A percentile compares a stretch with the other conserved stretches of the same genome.
Conservation (phyloP, 37 sponge, comb jelly and placozoan genomes). For the Trichoplax adhaerens region DNA sequence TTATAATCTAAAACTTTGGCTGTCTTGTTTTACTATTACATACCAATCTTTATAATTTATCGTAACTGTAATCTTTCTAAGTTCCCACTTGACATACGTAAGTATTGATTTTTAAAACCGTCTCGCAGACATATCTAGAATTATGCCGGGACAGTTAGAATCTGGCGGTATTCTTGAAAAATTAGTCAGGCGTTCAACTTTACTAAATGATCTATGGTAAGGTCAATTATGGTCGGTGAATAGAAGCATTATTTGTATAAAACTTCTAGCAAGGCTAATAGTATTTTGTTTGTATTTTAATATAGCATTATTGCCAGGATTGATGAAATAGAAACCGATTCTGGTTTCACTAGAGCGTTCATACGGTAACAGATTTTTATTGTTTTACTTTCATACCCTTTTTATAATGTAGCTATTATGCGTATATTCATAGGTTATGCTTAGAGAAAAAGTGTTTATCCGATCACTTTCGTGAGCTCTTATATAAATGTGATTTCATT, state of each 20-base stretch:
- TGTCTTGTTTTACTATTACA: too few species aligned
- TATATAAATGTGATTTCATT: constrained; percentile 26
- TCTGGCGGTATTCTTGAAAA: too few species aligned
- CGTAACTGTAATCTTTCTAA: too few species aligned
- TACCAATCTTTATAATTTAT: too few species aligned
- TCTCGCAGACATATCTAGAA: too few species aligned
- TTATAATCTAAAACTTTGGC: too few species aligned
- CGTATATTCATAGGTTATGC: constrained; percentile 17
- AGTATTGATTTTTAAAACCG: too few species aligned
- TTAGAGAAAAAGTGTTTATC: constrained; percentile 74
- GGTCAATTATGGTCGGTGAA: neutral
- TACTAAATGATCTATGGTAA: constrained; percentile 37
- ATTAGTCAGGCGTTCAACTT: constrained; percentile 4
- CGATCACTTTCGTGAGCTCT: constrained; percentile 32
- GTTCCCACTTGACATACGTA: too few species aligned
- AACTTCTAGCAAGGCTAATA: neutral
- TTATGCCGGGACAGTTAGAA: too few species aligned
- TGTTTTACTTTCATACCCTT: neutral
- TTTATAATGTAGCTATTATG: neutral
- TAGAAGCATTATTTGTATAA: too few species aligned
- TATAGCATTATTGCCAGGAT: constrained; percentile 39
- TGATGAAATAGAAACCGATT: constrained; percentile 70
- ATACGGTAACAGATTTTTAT: constrained; percentile 15
- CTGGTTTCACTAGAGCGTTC: constrained; percentile 55
- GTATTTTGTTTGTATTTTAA: neutral